Base-by-base conservation (phyloP, 2,888 invertebrate genomes). In the Diaperis boleti region DNA sequence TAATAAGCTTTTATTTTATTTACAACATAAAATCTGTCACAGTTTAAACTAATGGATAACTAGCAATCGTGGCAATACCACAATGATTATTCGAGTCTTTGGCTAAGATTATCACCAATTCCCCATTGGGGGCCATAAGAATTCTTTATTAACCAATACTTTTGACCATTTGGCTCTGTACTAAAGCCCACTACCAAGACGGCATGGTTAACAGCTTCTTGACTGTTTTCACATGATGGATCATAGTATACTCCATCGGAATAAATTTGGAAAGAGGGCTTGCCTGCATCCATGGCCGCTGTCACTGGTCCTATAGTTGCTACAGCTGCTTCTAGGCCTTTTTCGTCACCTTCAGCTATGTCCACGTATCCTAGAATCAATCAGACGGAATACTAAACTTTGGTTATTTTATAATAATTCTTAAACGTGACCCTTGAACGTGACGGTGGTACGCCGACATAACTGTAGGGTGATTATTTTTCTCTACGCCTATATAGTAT, bases 201-300 rank as follows among this genome's bases (percentile, higher is more conserved):
- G 65, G 92, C 95, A 74, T 95, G 95, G 82, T 95, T 94, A 39
- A 95, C 83, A 65, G 85, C 81, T 29, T 83, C 77, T 0, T 85
- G 72, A 68, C 88, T 86, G 20, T 69, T 67, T 5, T 62, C 56
- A 82, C 95, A 95, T 39, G 86, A 80, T 45, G 87, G 86, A 69
- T 94, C 94, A 76, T 85, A 87, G 83, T 95, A 95, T 59, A 95
- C 87, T 35, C 92, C 92, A 70, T 85, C 82, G 7, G 86, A 85
- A 82, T 95, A 95, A 79, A 92, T 89, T 82, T 94, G 94, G 88
- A 95, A 94, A 66, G 65, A 55, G 8, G 61, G 35, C 70, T 89
- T 91, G 20, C 89, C 88, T 62, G 95, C 95, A 84, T 96, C 94
- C 76, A 95, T 94, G 73, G 93, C 94, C 45, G 94, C 90, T 8